phyloP scores from a whole-genome alignment of 2,113 vertebrate genomes.

The Trematomus loennbergii region DNA sequence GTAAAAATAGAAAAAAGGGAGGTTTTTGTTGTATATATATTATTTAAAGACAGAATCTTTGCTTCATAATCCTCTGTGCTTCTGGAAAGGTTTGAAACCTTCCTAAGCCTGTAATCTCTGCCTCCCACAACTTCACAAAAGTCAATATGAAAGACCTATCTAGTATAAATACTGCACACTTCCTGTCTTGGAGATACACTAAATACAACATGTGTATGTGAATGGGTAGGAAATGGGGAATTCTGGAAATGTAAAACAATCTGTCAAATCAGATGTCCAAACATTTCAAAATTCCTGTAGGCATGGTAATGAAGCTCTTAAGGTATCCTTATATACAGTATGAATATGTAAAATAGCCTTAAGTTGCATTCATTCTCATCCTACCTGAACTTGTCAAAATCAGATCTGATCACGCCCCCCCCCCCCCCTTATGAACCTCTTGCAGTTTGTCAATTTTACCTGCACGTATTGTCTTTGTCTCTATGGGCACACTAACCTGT shows the following conservation, averaged over 20 bases:
- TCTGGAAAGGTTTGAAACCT: conserved; percentile 74
- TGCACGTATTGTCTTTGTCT: conserved; percentile 52
- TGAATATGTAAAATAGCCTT: background rate
- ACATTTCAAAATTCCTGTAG: background rate
- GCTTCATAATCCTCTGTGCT: conserved; percentile 69
- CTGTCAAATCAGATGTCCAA: conserved; percentile 4
- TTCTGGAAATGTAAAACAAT: background rate
- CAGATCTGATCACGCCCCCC: conserved; percentile 16
- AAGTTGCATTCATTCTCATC: conserved; percentile 3
- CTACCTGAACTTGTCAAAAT: conserved; percentile 24
- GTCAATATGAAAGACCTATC: conserved; percentile 74
- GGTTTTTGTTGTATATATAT: conserved; percentile 43
- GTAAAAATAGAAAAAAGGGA: conserved; percentile 54
- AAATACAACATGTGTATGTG: conserved; percentile 28
- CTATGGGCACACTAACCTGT: conserved; percentile 36
- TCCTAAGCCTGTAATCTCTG: conserved; percentile 78
- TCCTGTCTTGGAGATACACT: conserved; percentile 43
- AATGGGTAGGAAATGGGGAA: background rate
- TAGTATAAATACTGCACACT: conserved; percentile 64
- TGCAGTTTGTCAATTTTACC: conserved; percentile 49
- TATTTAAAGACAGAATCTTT: conserved; percentile 58
- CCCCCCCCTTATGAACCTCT: background rate
- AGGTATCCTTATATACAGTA: background rate
- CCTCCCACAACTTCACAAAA: conserved; percentile 74
- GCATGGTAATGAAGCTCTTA: background rate